Conservation (phyloP, 2,113 vertebrate species). For the Recurvirostra avosetta region DNA sequence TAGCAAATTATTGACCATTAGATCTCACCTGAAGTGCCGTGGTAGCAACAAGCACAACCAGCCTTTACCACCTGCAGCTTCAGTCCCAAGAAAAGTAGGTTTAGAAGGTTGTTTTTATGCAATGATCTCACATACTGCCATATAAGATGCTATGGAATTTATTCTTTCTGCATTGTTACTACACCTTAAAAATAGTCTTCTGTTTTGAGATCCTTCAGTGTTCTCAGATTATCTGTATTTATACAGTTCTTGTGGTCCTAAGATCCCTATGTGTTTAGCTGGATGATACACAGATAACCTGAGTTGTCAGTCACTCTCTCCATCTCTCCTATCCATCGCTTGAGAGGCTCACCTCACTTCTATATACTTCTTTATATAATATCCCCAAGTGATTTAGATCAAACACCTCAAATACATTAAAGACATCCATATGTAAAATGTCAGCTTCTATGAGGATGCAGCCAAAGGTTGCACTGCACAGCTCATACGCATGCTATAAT, state of each 20-base stretch:
- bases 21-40: neutral
- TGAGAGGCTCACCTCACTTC: neutral
- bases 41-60: neutral
- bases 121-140: neutral
- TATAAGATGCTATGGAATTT: neutral
- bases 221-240: slow-evolving; percentile 32
- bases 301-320: slow-evolving; percentile 4
- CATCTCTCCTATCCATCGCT: neutral
- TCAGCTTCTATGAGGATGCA: neutral
- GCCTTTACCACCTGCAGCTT: neutral
- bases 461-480: neutral
- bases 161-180: neutral
- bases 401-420: neutral
- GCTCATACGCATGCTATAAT: neutral
- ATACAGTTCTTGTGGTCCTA: neutral
- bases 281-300: slow-evolving; percentile 19
- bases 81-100: neutral
- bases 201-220: neutral
- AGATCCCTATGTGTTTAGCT: neutral
- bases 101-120: neutral
- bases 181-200: slow-evolving; percentile 8
- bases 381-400: neutral
- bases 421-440: neutral
- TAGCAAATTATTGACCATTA: neutral
- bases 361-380: neutral